Percentiles rank a stretch among this genome's conserved stretches.
phyloP scores from a whole-genome alignment of 1,140 invertebrate genomes.

The Tenebrio molitor region DNA sequence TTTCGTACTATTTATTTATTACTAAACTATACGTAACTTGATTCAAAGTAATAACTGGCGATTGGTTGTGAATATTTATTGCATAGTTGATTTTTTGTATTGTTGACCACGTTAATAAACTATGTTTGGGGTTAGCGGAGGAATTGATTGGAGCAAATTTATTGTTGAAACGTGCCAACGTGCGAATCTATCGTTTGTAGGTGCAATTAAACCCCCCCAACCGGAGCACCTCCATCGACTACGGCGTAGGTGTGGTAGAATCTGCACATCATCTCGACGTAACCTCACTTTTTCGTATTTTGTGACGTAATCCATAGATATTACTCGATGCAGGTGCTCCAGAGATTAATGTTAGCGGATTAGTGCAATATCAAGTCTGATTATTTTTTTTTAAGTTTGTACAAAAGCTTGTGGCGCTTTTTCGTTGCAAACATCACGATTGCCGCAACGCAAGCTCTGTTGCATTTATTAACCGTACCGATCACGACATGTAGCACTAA shows the following conservation, averaged over 20 bases:
- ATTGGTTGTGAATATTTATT: slow-evolving; percentile 35
- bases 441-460: slow-evolving; percentile 3
- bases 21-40: slow-evolving; percentile 20
- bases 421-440: slow-evolving; percentile 18
- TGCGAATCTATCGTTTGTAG: slow-evolving; percentile 20
- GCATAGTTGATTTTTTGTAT: not conserved
- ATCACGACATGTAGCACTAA: slow-evolving; percentile 16
- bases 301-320: slow-evolving; percentile 1
- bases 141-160: slow-evolving; percentile 2
- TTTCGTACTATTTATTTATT: slow-evolving; percentile 28
- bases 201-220: slow-evolving; percentile 12
- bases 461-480: slow-evolving; percentile 10
- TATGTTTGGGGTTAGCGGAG: slow-evolving; percentile 17
- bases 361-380: slow-evolving; percentile 21
- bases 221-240: slow-evolving; percentile 11
- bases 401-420: slow-evolving; percentile 16
- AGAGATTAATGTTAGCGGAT: slow-evolving; percentile 14
- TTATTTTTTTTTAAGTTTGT: slow-evolving; percentile 5
- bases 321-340: slow-evolving; percentile 18
- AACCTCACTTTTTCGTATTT: not conserved
- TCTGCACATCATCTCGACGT: not conserved
- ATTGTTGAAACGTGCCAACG: slow-evolving; percentile 17
- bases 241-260: not conserved
- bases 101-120: slow-evolving; percentile 9
- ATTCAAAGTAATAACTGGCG: too few species aligned